These are phyloP conservation scores for Streblospio benedicti DNA, from an alignment of 1,140 invertebrate species.

Conservation along the genomic window DNA sequence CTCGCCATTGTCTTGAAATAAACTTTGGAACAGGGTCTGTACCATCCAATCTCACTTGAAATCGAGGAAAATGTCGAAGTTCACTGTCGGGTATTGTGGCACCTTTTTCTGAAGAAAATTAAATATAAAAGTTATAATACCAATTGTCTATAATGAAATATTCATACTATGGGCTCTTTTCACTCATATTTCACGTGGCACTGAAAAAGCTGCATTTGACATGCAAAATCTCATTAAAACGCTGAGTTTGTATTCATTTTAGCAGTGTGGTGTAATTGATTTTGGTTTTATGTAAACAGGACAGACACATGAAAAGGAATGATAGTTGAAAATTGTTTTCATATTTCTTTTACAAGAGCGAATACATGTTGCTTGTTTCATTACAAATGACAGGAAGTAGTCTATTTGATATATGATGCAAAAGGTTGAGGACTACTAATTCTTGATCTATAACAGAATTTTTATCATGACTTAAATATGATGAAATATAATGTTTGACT, in stretches of 20 bases:
- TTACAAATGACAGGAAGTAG: too few species aligned
- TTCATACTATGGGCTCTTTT: neutral
- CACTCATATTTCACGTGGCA: neutral
- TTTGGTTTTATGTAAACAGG: neutral
- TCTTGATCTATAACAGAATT: too few species aligned
- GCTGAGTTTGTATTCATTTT: neutral
- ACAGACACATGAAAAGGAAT: too few species aligned
- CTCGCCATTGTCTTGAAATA: slow-evolving; percentile 44
- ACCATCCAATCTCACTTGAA: slow-evolving; percentile 36
- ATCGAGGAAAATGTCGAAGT: slow-evolving; percentile 42
- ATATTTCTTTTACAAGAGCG: too few species aligned
- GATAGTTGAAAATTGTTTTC: too few species aligned
- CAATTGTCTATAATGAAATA: neutral
- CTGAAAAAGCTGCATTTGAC: neutral
- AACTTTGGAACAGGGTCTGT: slow-evolving; percentile 45
- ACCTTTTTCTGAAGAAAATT: slow-evolving; percentile 34
- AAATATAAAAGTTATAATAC: neutral
- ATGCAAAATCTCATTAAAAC: neutral
- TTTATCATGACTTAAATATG: too few species aligned
- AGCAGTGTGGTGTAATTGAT: neutral
- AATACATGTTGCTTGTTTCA: too few species aligned
- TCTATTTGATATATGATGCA: too few species aligned
- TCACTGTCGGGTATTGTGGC: slow-evolving; percentile 44
- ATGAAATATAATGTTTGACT: too few species aligned
- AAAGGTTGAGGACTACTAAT: too few species aligned